Evolutionary conservation across 2,888 invertebrate genomes (phyloP), one percentile per base, ranked within the genome.

Genomic region (Phortica okadai): DNA sequence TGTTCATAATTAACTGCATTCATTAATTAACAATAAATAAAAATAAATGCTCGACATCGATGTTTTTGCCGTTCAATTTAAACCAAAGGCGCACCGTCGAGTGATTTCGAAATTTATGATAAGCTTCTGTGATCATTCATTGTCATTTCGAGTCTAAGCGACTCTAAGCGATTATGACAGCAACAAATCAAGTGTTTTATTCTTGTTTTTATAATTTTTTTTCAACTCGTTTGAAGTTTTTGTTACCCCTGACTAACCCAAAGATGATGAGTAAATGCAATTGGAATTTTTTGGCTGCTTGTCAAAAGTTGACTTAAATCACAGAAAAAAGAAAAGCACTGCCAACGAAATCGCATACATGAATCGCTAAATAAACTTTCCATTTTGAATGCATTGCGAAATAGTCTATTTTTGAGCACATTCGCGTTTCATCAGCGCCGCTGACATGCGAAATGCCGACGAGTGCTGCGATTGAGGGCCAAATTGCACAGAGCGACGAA

Each of bases 1-100:
- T 87, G 83, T 79, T 80, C 84, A 83, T 79, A 88, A 87, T 83
- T 87, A 87, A 88, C 87, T 84, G 87, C 84, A 88, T 86, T 87
- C 88, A 87, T 88, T 88, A 86, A 88, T 88, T 86, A 88, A 83
- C 80, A 81, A 85, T 88, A 79, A 83, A 72, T 33, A 14, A 11
- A 72, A 33, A 54, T 33, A 33, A 11, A 21, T 62, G 59, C n/a
- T 21, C 59, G 21, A 59, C 10, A 10, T 0, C 45, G 45, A 45
- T 45, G 45, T 45, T 6, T 6, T 10, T 45, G 45, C 45, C 45
- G 45, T 45, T 45, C 10, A 10, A 8, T 50, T 80, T 79, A 59
- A 86, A 84, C 87, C 87, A 11, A 50, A 11, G 50, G 14, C 33
- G 33, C 14, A 50, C 14, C 10, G 50, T 6, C 10, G 14, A 50